A percentile compares a stretch with the other conserved stretches of the same genome.
These are phyloP conservation scores for Anser cygnoides DNA, from an alignment of 2,113 vertebrate species.

Conservation along the genomic window DNA sequence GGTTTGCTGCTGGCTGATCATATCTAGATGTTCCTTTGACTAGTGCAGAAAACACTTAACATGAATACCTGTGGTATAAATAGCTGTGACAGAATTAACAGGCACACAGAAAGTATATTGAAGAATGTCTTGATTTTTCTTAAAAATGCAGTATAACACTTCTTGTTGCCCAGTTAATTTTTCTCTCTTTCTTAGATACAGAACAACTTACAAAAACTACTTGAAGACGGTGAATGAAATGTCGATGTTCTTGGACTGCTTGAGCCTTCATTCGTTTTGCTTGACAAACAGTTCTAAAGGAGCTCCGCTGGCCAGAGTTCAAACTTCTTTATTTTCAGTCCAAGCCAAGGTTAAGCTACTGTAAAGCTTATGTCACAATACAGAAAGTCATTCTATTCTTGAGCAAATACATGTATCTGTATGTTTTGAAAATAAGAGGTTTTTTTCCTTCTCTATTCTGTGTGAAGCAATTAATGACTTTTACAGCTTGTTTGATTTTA, in stretches of 20 bases:
- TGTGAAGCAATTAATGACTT: slow-evolving; percentile 17
- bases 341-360: slow-evolving; percentile 14
- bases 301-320: slow-evolving; percentile 77
- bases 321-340: not conserved
- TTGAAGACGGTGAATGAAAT: slow-evolving; percentile 83
- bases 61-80: not conserved
- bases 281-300: slow-evolving; percentile 36
- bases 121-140: not conserved
- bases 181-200: slow-evolving; percentile 84
- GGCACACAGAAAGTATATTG: not conserved
- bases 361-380: slow-evolving; percentile 39
- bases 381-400: slow-evolving; percentile 34
- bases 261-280: slow-evolving; percentile 42
- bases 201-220: slow-evolving; percentile 87
- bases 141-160: not conserved
- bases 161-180: not conserved
- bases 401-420: slow-evolving; percentile 41
- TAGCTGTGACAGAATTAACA: not conserved
- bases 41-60: not conserved
- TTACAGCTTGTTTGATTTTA: slow-evolving; percentile 4
- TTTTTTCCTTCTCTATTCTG: not conserved
- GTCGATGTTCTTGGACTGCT: not conserved
- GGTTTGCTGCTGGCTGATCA: not conserved
- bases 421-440: slow-evolving; percentile 37
- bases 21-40: not conserved